These are phyloP conservation scores for Psammodynastes pulverulentus DNA, from an alignment of 2,113 vertebrate genomes.

Conservation along the genomic window DNA sequence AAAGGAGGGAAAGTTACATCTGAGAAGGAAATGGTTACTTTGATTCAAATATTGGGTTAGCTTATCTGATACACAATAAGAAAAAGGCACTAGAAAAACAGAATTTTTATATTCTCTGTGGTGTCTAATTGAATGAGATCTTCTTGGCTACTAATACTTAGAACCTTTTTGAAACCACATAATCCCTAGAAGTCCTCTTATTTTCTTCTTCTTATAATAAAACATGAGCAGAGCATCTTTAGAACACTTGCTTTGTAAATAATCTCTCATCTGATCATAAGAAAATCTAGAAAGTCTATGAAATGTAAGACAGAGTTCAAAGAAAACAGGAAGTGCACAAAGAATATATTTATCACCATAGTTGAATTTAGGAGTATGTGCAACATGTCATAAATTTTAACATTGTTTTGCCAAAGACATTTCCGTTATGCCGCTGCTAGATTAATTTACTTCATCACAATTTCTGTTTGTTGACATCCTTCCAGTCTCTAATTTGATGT, in stretches of 20 bases:
- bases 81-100: background rate
- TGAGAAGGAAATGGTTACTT: background rate
- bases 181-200: background rate
- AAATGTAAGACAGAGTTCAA: background rate
- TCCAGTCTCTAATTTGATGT: background rate
- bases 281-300: background rate
- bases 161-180: background rate
- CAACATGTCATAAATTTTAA: background rate
- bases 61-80: background rate
- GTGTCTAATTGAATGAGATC: background rate
- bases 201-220: background rate
- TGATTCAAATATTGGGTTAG: background rate
- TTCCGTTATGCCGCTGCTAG: background rate
- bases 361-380: background rate
- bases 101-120: background rate
- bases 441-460: too few species aligned
- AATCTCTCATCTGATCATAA: constrained; percentile 1
- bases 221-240: background rate
- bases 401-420: background rate
- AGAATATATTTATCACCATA: background rate
- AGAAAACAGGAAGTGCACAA: background rate
- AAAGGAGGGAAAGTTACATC: background rate
- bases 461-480: background rate
- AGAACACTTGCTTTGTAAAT: background rate
- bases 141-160: background rate